Evolutionary conservation across 2,888 invertebrate species (phyloP).

Genomic region (Protodeltote pygarga): DNA sequence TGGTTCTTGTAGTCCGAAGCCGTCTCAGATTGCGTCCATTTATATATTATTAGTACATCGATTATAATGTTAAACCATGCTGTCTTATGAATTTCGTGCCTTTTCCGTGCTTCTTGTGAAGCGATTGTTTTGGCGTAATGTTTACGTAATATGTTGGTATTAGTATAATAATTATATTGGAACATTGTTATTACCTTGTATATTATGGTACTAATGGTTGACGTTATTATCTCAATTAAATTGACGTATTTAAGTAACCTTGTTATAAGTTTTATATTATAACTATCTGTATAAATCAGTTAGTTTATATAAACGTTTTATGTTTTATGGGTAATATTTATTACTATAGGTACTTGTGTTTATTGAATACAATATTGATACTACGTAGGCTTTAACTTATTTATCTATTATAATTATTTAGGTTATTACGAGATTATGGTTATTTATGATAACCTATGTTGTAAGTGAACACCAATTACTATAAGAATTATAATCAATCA

Average conservation of each 20-base stretch:
- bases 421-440: slow-evolving; percentile 37
- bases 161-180: slow-evolving; percentile 39
- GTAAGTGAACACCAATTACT: slow-evolving; percentile 75
- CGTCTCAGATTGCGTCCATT: too few relatives aligned
- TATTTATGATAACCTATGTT: slow-evolving; percentile 46
- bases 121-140: slow-evolving; percentile 71
- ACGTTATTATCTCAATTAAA: slow-evolving; percentile 47
- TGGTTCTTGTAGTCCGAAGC: too few relatives aligned
- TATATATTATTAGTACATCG: slow-evolving; percentile 42
- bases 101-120: slow-evolving; percentile 75
- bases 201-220: slow-evolving; percentile 41
- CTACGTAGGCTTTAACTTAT: slow-evolving; percentile 50
- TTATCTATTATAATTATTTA: slow-evolving; percentile 39
- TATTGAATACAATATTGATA: slow-evolving; percentile 40
- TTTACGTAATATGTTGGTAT: slow-evolving; percentile 53
- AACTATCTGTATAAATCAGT: slow-evolving; percentile 27
- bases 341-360: slow-evolving; percentile 40
- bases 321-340: slow-evolving; percentile 43
- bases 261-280: slow-evolving; percentile 37
- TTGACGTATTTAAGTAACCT: slow-evolving; percentile 45
- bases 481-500: slow-evolving; percentile 39
- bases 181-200: slow-evolving; percentile 46
- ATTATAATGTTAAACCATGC: slow-evolving; percentile 57
- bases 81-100: slow-evolving; percentile 86
- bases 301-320: slow-evolving; percentile 28